Evolutionary conservation across 2,797 vertebrate species (phyloP).

Genomic region (Platalea minor): DNA sequence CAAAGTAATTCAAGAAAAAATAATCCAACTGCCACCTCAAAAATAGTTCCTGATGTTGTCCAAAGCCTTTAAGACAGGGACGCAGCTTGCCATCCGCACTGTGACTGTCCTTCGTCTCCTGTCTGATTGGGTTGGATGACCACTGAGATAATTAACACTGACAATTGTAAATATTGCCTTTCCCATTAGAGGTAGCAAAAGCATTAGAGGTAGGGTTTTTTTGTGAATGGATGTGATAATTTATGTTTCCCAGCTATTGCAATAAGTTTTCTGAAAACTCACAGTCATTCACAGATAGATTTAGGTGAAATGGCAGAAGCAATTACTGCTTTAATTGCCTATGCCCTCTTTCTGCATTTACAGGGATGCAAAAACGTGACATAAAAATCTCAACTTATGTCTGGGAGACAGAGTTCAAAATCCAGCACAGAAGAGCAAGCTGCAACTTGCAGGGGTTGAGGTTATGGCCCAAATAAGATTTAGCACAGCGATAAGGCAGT

Average conservation of each 20-base stretch:
- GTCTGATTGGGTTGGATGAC: not conserved
- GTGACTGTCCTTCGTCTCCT: not conserved
- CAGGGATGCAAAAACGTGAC: fast-evolving
- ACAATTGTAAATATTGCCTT: not conserved
- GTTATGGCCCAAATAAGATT: not conserved
- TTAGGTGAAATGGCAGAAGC: not conserved
- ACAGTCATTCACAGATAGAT: not conserved
- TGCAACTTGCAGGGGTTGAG: not conserved
- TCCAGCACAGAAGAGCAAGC: not conserved
- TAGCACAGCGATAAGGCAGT: not conserved
- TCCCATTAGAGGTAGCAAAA: not conserved
- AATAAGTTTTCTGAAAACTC: not conserved
- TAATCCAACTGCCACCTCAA: not conserved
- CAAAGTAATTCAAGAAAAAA: not conserved
- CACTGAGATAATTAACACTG: not conserved
- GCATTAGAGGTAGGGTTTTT: not conserved
- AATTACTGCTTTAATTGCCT: not conserved
- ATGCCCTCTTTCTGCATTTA: not conserved
- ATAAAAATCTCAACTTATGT: not conserved
- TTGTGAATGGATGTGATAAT: not conserved
- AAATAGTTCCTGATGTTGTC: not conserved
- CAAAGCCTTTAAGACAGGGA: not conserved
- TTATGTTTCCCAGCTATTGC: not conserved
- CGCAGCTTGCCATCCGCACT: not conserved
- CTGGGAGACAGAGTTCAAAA: not conserved